phyloP scores from a whole-genome alignment of 2,888 invertebrate species.

The Tiliacea aurago region DNA sequence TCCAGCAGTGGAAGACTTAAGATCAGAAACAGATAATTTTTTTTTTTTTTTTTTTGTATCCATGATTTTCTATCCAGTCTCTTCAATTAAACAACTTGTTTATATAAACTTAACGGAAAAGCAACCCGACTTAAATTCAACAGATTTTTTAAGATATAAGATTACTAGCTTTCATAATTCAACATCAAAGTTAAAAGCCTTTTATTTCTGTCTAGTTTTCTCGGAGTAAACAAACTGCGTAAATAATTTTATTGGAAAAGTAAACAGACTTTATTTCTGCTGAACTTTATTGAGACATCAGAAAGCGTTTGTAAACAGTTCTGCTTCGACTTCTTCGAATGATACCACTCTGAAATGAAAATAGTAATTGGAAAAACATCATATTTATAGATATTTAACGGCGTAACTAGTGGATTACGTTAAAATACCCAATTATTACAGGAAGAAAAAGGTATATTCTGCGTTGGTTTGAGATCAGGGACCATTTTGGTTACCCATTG shows the following conservation, averaged over 20 bases:
- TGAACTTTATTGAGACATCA: conserved; percentile 10
- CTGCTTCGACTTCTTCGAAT: background rate
- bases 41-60: no score
- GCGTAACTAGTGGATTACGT: background rate
- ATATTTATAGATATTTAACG: background rate
- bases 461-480: no score
- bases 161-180: background rate
- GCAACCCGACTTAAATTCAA: background rate
- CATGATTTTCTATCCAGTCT: no score
- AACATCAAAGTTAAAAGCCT: background rate
- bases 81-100: no score
- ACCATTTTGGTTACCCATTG: no score
- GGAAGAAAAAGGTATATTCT: background rate
- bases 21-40: background rate
- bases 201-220: background rate
- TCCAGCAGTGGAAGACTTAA: no score
- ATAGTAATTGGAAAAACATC: background rate
- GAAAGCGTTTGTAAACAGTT: conserved; percentile 9
- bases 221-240: background rate
- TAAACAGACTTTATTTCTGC: conserved; percentile 8
- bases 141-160: background rate
- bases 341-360: background rate
- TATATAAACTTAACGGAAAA: background rate
- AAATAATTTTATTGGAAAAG: conserved; percentile 4
- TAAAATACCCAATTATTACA: background rate